Evolutionary conservation across 2,888 invertebrate species (phyloP).

Genomic region (Nezara viridula): DNA sequence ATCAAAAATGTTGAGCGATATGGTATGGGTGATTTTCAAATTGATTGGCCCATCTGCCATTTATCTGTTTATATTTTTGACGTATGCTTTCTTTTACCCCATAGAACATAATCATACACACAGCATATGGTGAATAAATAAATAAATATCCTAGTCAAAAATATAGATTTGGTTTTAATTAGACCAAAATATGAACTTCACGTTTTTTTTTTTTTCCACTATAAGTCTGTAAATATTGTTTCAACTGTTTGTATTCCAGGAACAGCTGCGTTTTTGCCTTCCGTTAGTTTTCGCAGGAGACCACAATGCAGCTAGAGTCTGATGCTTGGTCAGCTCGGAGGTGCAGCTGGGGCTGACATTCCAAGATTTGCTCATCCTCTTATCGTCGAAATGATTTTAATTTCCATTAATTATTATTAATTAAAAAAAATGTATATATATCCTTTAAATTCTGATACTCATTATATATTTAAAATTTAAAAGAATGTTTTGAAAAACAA

Average conservation of each 20-base stretch:
- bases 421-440: too few relatives aligned
- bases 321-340: neutral
- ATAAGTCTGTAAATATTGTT: neutral
- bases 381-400: neutral
- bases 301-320: conserved; percentile 3
- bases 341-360: neutral
- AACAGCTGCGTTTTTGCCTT: neutral
- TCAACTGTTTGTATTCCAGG: neutral
- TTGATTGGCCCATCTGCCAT: too few relatives aligned
- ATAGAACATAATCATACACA: too few relatives aligned
- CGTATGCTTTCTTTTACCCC: too few relatives aligned
- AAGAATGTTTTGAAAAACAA: too few relatives aligned
- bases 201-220: neutral
- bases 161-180: too few relatives aligned
- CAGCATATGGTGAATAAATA: too few relatives aligned
- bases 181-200: neutral
- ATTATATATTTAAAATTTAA: too few relatives aligned
- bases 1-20: too few relatives aligned
- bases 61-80: neutral
- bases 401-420: neutral
- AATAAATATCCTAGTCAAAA: too few relatives aligned
- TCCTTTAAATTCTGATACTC: too few relatives aligned
- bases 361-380: neutral
- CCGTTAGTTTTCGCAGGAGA: conserved; percentile 2
- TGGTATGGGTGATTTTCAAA: too few relatives aligned